Percentiles rank a stretch among this genome's conserved stretches.
phyloP scores from a whole-genome alignment of 2,888 invertebrate genomes.

The Malthinus seriepunctatus region DNA sequence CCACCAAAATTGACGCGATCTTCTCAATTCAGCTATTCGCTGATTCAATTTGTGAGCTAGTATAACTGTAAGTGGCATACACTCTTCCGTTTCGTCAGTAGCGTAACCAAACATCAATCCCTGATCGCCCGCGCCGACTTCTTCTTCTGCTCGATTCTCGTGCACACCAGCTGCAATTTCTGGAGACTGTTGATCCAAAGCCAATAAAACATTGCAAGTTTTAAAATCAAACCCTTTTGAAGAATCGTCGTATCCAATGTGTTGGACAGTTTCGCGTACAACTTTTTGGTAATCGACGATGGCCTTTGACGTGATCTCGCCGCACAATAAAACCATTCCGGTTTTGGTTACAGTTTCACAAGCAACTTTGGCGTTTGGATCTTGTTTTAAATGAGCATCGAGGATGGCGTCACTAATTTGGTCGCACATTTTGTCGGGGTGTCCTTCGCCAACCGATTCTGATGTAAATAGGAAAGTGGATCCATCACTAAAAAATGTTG shows the following conservation, averaged over 20 bases:
- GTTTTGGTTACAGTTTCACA: slow-evolving; percentile 99
- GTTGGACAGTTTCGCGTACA: slow-evolving; percentile 93
- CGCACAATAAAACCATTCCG: slow-evolving; percentile 97
- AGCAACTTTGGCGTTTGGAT: slow-evolving; percentile 96
- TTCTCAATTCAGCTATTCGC: slow-evolving; percentile 84
- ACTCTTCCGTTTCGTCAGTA: slow-evolving; percentile 97
- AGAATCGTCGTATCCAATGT: slow-evolving; percentile 98
- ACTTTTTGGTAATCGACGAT: slow-evolving; percentile 97
- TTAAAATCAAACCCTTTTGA: slow-evolving; percentile 99
- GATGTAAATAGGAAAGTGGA: slow-evolving; percentile 95
- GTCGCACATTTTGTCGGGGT: slow-evolving; percentile 98
- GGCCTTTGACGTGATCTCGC: slow-evolving; percentile 98
- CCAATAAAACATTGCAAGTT: slow-evolving; percentile 98
- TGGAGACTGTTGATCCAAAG: slow-evolving; percentile 95
- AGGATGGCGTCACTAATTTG: slow-evolving; percentile 95
- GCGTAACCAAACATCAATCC: slow-evolving; percentile 98
- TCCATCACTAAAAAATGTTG: no score
- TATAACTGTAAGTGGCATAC: slow-evolving; percentile 94
- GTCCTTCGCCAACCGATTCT: slow-evolving; percentile 97
- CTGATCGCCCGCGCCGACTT: slow-evolving; percentile 98
- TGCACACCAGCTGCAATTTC: slow-evolving; percentile 98
- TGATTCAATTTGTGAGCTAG: slow-evolving; percentile 91
- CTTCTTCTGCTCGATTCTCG: slow-evolving; percentile 89
- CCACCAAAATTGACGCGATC: slow-evolving; percentile 92
- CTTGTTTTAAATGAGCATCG: slow-evolving; percentile 91